Base-by-base conservation (phyloP, 2,113 vertebrate species). In the Anolis carolinensis region DNA sequence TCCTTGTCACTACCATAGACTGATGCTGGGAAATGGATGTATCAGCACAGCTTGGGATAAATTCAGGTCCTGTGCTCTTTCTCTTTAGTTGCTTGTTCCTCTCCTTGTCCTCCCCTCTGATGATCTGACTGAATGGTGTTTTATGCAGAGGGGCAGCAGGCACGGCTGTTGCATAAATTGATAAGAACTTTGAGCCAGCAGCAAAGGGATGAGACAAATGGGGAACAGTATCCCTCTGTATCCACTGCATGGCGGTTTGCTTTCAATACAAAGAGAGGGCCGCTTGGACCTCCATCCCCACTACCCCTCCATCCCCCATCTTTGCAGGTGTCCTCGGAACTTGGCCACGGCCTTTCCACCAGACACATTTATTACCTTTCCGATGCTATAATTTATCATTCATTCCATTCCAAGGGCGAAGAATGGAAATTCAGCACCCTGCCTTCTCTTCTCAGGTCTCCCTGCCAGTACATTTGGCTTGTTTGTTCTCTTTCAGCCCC, bases 401-500 rank as follows among this genome's bases (percentile, higher is more conserved):
- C 96, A 94, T 93, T 93, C 95, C 92, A 91, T 95, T 97, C 96
- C 95, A 95, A 95, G 90, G 92, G 91, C 87, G 90, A 93, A 94
- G 94, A 96, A 95, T 95, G 93, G 91, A 92, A 96, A 93, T 88
- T 92, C 67, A 92, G 95, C 97, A 94, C 95, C 91, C 8, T 36
- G 94, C 89, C 94, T 89, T 92, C 89, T 92, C 91, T 95, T 59
- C 96, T 96, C 97, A 97, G 96, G 91, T 93, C 94, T 94, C 93
- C 92, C 92, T 96, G 93, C 91, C 94, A 96, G 96, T 95, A 96
- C 97, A 96, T 97, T 96, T 95, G 95, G 96, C 96, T 89, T 88
- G 92, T 95, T 96, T 95, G 95, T 95, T 96, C 96, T 95, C 96
- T 97, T 98, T 97, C 96, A 97, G 96, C 87, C 91, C 83, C 3